Evolutionary conservation across 2,113 vertebrate genomes (phyloP).

Genomic region (Donacobius atricapilla): DNA sequence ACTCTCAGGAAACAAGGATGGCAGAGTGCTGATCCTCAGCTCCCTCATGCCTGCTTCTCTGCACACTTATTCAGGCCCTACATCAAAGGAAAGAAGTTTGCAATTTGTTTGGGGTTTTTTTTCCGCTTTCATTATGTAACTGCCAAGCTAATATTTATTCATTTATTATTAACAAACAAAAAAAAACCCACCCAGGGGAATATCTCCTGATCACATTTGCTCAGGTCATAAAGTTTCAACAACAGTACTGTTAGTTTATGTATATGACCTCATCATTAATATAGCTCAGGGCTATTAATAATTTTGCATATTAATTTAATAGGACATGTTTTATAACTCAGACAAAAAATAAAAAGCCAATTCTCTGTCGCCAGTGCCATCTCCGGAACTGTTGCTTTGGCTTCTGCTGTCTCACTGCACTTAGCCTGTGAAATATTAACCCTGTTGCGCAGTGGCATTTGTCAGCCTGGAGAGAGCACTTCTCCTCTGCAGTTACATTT

Average conservation of each 20-base stretch:
- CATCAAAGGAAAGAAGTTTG: neutral
- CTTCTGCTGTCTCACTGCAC: neutral
- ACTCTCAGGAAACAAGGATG: neutral
- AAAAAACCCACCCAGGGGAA: neutral
- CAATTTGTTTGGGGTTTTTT: too few relatives aligned
- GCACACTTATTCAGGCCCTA: neutral
- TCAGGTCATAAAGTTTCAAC: neutral
- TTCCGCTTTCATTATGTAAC: neutral
- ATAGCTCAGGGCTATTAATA: neutral
- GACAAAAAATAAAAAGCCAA: neutral
- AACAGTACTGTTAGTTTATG: neutral
- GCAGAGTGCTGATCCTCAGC: neutral
- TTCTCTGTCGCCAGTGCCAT: neutral
- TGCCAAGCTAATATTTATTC: neutral
- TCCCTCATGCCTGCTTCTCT: neutral
- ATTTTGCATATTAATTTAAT: neutral
- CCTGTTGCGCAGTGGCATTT: neutral
- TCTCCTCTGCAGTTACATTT: neutral
- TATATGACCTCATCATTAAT: neutral
- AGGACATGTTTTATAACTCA: neutral
- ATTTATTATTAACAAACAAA: neutral
- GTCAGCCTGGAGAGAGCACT: neutral
- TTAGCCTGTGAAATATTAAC: neutral
- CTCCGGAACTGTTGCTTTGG: neutral
- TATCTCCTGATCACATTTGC: neutral